Conservation (phyloP, 2,888 invertebrate species). For the Unio pictorum region DNA sequence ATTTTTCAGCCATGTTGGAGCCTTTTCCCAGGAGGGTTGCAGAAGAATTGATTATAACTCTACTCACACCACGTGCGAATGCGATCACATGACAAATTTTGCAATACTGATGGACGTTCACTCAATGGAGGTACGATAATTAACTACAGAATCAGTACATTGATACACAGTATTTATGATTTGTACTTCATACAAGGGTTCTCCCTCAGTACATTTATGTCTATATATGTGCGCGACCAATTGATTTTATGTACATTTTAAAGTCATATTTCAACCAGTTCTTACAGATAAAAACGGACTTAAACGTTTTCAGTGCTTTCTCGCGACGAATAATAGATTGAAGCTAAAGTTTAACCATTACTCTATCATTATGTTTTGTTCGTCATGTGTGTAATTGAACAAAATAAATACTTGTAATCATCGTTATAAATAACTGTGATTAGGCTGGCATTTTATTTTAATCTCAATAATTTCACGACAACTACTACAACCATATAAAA, state of each 20-base stretch:
- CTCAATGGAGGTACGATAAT: slow-evolving; percentile 13
- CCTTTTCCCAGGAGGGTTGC: slow-evolving; percentile 61
- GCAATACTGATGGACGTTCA: slow-evolving; percentile 68
- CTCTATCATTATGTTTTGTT: background rate
- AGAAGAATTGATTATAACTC: slow-evolving; percentile 38
- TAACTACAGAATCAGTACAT: background rate
- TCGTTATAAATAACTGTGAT: too few relatives aligned
- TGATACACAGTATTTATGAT: background rate
- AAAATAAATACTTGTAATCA: too few relatives aligned
- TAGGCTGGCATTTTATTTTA: too few relatives aligned
- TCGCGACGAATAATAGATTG: background rate
- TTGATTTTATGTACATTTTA: too few relatives aligned
- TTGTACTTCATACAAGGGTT: too few relatives aligned
- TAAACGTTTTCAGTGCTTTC: background rate
- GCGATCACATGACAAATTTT: slow-evolving; percentile 69
- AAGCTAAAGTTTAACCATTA: background rate
- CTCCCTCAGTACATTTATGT: too few relatives aligned
- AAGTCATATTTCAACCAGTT: too few relatives aligned
- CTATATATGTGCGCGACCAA: too few relatives aligned
- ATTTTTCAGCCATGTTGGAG: slow-evolving; percentile 31
- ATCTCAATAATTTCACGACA: too few relatives aligned
- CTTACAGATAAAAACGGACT: background rate
- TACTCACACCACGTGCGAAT: slow-evolving; percentile 64
- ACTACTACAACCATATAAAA: too few relatives aligned
- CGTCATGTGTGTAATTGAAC: background rate